Base-by-base conservation (phyloP, 2,888 invertebrate species). In the Serrognathus titanus region DNA sequence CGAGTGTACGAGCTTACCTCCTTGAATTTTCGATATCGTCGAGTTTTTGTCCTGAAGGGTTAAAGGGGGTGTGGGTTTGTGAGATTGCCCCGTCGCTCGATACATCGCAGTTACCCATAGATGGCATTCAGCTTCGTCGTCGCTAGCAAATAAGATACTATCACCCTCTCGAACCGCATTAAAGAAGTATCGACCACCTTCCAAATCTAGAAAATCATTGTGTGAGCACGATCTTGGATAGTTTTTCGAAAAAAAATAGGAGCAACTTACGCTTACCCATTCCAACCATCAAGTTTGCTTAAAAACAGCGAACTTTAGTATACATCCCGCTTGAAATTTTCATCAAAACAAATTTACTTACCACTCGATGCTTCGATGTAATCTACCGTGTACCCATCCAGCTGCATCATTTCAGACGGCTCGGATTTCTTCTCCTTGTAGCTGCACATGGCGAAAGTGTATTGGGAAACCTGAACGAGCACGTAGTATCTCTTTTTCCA, bases 81-180 rank as follows among this genome's bases (percentile, higher is more conserved):
- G 97, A 51, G 96, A 94, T 78, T 99, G 99, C 4, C 99, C 99
- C 1, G 99, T 99, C n/a, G 99, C 99, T 67, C 99, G 83, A 78
- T 98, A 99, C 82, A 99, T 85, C 2, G 98, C 98, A 91, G 97
- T 98, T 36, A 99, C 98, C 99, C 99, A 99, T 63, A 97, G 80
- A 74, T 97, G 97, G 70, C 97, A 92, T 76, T 99, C 99, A 72
- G 94, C 96, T 80, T 99, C 97, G 76, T 97, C 97, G 66, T 96
- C 94, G 68, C 95, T 93, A 5, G 97, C 97, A 81, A 92, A 96
- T 58, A 96, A 85, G 58, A 99, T 92, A 67, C 94, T 97, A 76
- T 99, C 99, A 52, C 98, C 98, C 78, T 99, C 99, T 65, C 96
- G 90, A 12, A 97, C 97, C 39, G 97, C 97, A 78, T 97, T 98